Conservation (phyloP, 2,113 vertebrate species). For the Excalfactoria chinensis region DNA sequence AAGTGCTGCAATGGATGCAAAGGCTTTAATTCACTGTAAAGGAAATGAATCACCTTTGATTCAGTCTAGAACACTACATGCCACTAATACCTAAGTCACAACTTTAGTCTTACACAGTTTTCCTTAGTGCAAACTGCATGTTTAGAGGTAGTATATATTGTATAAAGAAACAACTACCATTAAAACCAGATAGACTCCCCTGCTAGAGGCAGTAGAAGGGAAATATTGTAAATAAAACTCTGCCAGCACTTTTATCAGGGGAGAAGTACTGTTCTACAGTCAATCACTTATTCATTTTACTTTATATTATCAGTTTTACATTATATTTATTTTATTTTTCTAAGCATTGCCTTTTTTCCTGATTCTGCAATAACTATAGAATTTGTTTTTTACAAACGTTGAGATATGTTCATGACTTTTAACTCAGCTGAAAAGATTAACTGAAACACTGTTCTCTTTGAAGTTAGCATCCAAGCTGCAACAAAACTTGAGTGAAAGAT, state of each 20-base stretch:
- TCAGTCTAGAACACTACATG: not conserved
- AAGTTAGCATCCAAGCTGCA: not conserved
- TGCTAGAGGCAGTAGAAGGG: not conserved
- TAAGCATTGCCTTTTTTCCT: not conserved
- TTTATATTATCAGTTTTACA: not conserved
- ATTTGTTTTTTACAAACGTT: constrained; percentile 26
- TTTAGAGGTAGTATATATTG: not conserved
- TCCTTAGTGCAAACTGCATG: not conserved
- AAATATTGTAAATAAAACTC: not conserved
- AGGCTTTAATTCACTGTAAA: not conserved
- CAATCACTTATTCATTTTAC: not conserved
- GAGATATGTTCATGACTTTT: not conserved
- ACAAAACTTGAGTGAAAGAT: not conserved
- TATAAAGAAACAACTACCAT: not conserved
- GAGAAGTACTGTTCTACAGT: not conserved
- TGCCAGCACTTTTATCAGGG: not conserved
- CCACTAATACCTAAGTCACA: not conserved
- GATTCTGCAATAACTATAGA: constrained; percentile 2
- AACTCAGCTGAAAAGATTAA: not conserved
- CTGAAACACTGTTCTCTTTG: not conserved
- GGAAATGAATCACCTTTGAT: not conserved
- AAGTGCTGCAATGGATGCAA: not conserved
- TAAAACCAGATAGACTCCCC: not conserved
- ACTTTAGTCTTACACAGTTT: not conserved
- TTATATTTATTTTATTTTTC: not conserved